These are phyloP conservation scores for Parnassius smintheus DNA, from an alignment of 2,888 invertebrate genomes.

Conservation along the genomic window DNA sequence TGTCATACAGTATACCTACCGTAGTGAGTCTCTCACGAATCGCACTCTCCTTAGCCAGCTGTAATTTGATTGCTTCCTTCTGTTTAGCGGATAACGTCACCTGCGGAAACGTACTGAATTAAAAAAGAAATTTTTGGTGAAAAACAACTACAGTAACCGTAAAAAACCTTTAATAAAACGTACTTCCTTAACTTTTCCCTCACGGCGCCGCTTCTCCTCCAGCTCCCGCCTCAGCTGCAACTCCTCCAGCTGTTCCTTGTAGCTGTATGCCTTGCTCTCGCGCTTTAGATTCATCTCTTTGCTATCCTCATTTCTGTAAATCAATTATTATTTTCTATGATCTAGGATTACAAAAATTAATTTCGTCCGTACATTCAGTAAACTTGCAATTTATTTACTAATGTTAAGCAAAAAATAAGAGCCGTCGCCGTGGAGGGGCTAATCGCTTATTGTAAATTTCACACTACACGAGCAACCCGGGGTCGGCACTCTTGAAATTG, in stretches of 20 bases:
- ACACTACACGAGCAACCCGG: too few species aligned
- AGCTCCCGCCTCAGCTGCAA: constrained; percentile 94
- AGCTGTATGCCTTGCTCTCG: constrained; percentile 98
- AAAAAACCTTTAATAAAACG: not conserved
- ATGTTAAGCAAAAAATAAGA: too few species aligned
- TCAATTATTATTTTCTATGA: too few species aligned
- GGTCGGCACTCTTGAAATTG: too few species aligned
- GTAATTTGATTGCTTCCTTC: constrained; percentile 93
- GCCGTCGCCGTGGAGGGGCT: too few species aligned
- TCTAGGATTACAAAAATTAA: too few species aligned
- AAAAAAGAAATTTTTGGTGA: constrained; percentile 14
- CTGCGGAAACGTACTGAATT: constrained; percentile 36
- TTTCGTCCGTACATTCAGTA: too few species aligned
- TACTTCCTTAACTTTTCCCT: constrained; percentile 87
- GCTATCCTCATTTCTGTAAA: constrained; percentile 66
- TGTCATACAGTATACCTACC: constrained; percentile 56
- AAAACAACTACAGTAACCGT: not conserved
- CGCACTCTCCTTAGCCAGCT: constrained; percentile 90
- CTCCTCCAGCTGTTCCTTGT: constrained; percentile 98
- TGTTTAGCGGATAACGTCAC: constrained; percentile 88
- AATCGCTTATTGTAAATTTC: too few species aligned
- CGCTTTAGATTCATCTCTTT: constrained; percentile 91
- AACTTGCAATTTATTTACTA: too few species aligned
- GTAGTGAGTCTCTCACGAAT: constrained; percentile 85
- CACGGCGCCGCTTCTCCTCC: constrained; percentile 91